Evolutionary conservation across 2,113 vertebrate species (phyloP), one percentile per base, ranked within the genome.

Genomic region (Cinclus cinclus): DNA sequence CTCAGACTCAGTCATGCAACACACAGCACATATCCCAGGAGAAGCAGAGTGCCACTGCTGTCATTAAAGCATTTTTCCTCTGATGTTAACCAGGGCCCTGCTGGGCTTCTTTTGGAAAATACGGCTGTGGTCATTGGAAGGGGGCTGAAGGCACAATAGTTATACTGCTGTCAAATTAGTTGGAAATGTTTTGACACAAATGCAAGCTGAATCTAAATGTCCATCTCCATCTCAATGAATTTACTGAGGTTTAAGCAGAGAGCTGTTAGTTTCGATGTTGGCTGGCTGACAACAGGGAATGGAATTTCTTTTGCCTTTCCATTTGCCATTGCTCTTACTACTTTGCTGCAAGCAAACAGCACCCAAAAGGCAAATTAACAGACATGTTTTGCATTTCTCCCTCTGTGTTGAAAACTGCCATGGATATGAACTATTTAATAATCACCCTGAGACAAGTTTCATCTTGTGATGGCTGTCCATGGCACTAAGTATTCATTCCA

Each of bases 181-280:
- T 63, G 74, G 76, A 80, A 95, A 47, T 92, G 92, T 93, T 93
- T 91, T 88, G 65, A 95, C 88, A 74, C 39, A 96, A 93, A 77
- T 90, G 53, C 52, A 47, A 91, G 58, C 65, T 88, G 74, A 90
- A 77, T 71, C 69, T 92, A 85, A 94, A 76, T 49, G 14, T 90
- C 64, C 37, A 50, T 78, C 82, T 88, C 68, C 74, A 63, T 71
- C 83, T 83, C 90, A 58, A 6, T 64, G 17, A 58, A 59, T 78
- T 90, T 78, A 50, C 28, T 50, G 87, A 85, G 44, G 42, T 64
- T 86, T 81, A 69, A 64, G 67, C 35, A 76, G 76, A 83, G 56
- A 28, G 59, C 76, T 70, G 35, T 83, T 78, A 22, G 39, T 37
- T 95, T 65, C 21, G 5, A 19, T 49, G 28, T 21, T 92, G 62